Conservation (phyloP, 1,140 invertebrate genomes). For the Drosophila ficusphila region DNA sequence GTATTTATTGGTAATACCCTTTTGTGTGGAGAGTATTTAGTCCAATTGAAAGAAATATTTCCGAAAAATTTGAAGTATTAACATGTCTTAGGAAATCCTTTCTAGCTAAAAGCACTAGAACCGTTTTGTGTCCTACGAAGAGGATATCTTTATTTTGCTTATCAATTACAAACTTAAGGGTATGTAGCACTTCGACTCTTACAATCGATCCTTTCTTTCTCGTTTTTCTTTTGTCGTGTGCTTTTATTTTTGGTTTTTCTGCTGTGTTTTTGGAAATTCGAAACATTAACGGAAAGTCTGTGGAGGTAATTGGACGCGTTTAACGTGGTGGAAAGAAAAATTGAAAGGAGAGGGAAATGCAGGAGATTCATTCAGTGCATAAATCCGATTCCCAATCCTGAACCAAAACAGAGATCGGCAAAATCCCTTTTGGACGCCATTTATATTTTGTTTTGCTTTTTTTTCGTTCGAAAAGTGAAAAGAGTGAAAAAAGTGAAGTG, state of each 20-base stretch:
- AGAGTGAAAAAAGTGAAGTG: conserved; percentile 2
- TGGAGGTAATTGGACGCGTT: conserved; percentile 78
- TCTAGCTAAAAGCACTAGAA: too few species aligned
- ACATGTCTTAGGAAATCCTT: too few species aligned
- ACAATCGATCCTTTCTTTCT: conserved; percentile 18
- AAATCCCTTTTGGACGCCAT: not conserved
- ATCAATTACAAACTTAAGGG: not conserved
- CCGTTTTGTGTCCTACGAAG: too few species aligned
- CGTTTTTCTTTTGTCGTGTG: conserved; percentile 28
- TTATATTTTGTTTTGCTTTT: not conserved
- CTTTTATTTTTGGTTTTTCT: conserved; percentile 62
- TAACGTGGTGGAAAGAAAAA: conserved; percentile 29
- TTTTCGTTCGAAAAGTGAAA: not conserved
- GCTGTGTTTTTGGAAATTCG: conserved; percentile 70
- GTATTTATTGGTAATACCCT: conserved; percentile 18
- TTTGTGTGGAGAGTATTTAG: not conserved
- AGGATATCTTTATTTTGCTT: too few species aligned
- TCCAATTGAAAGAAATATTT: not conserved
- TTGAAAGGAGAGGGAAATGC: not conserved
- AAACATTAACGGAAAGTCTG: conserved; percentile 79
- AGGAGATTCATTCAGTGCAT: not conserved
- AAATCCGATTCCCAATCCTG: not conserved
- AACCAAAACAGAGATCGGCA: not conserved
- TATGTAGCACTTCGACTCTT: not conserved
- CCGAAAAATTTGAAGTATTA: too few species aligned